Conservation (phyloP, 2,113 vertebrate genomes). For the western clawed frog (Xenopus tropicalis) region UCB_Xtro_10.0 CM004445.2:86549001-86549500, state of each 20-base stretch:
- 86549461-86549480: too few relatives aligned
- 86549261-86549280: not conserved
- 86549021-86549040: slow-evolving; percentile 13
- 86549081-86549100: not conserved
- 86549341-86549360: too few relatives aligned
- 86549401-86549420: too few relatives aligned
- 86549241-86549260: not conserved
- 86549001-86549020: not conserved
- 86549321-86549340: too few relatives aligned
- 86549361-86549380: too few relatives aligned
- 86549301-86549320: too few relatives aligned
- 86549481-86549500: too few relatives aligned
- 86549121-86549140: not conserved
- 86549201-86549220: not conserved
- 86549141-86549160: not conserved
- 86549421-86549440: too few relatives aligned
- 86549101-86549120: not conserved
- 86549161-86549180: not conserved
- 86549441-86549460: too few relatives aligned
- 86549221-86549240: not conserved
- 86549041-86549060: not conserved
- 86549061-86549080: not conserved
- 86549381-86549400: too few relatives aligned
- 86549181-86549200: not conserved
- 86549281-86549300: too few relatives aligned